Evolutionary conservation across 1,140 invertebrate genomes (phyloP), one percentile per base, ranked within the genome.

Genomic region (Listronotus oregonensis): DNA sequence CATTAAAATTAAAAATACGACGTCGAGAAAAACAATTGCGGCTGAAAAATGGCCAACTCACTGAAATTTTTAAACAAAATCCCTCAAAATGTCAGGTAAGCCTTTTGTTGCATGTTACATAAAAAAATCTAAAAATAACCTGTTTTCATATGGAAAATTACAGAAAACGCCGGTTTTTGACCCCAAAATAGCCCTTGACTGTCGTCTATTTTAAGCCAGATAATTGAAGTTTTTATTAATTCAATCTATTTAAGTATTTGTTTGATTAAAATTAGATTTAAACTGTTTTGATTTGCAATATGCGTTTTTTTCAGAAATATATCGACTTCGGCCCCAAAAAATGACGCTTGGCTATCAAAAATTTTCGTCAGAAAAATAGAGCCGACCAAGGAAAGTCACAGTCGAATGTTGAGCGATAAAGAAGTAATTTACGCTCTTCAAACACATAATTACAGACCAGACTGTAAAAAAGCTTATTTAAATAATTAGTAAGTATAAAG

Each of bases 361-460:
- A 80, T 96, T 37, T 80, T 95, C 58, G 94, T 96, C 27, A 84
- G 93, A 67, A 93, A 90, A 80, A 95, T 97, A 77, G 93, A 96
- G 77, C 93, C 95, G 6, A 95, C 92, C 0, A 97, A 95, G 78
- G 94, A 97, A 78, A 93, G 95, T 6, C 95, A 98, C 80, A 97
- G 95, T 71, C 87, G 92, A 60, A 93, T 96, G 87, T 84, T 98
- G 32, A 95, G 94, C 69, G 92, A 95, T 79, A 96, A 96, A 82
- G 94, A 97, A 82, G 86, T 93, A 31, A 91, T 98, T 72, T 98
- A 95, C 82, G 93, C 95, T 66, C 81, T 98, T 32, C 93, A 97
- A 78, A 96, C 95, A 58, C 95, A 98, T 80, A 94, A 95, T 78
- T 91, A 97, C 40, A 89, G 92, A 73, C 91, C 95, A 47, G 93